These are phyloP conservation scores for Hippocampus abdominalis DNA, from an alignment of 2,113 vertebrate genomes.

Conservation along the genomic window DNA sequence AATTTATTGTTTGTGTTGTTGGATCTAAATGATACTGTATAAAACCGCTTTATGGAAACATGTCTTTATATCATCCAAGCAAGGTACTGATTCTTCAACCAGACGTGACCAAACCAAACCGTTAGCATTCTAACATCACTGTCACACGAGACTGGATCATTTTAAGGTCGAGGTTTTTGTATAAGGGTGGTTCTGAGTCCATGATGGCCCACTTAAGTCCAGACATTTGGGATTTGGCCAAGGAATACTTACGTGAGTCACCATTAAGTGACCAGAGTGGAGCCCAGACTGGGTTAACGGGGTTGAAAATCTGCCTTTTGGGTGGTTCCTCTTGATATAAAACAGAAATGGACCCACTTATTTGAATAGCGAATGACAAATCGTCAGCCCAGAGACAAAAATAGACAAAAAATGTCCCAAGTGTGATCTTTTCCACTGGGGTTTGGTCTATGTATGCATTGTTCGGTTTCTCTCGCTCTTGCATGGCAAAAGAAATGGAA, in stretches of 20 bases:
- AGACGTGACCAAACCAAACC: not conserved
- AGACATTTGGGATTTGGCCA: constrained; percentile 25
- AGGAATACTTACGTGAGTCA: constrained; percentile 10
- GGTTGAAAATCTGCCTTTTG: not conserved
- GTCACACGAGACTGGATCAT: constrained; percentile 1
- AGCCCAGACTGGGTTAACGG: constrained; percentile 11
- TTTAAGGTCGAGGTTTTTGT: constrained; percentile 12
- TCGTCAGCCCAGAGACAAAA: not conserved
- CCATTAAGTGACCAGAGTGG: constrained; percentile 1
- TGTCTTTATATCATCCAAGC: not conserved
- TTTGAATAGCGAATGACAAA: not conserved
- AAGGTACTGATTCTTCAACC: not conserved
- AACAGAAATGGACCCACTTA: constrained; percentile 22
- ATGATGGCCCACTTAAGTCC: constrained; percentile 24
- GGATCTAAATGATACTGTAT: too few relatives aligned
- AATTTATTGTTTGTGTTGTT: not conserved
- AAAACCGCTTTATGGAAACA: not conserved
- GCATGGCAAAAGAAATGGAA: constrained; percentile 16
- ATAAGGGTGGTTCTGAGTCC: constrained; percentile 9
- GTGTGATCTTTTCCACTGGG: not conserved
- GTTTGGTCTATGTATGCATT: constrained; percentile 2
- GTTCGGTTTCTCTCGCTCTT: constrained; percentile 12
- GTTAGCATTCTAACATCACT: constrained; percentile 17
- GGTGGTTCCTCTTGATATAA: constrained; percentile 5
- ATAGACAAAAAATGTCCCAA: constrained; percentile 17